These are phyloP conservation scores for Erannis defoliaria DNA, from an alignment of 2,888 invertebrate species.

Conservation along the genomic window DNA sequence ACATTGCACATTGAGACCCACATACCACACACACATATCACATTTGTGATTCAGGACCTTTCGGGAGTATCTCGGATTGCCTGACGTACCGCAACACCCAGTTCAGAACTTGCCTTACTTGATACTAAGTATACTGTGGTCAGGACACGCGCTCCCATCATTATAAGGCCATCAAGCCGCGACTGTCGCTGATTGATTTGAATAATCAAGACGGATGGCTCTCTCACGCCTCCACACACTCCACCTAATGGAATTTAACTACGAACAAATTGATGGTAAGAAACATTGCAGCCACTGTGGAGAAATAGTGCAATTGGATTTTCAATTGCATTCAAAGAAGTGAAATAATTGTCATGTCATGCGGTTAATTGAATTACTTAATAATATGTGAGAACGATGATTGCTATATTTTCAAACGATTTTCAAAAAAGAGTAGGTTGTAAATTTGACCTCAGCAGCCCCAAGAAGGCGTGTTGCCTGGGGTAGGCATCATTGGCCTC, in stretches of 20 bases:
- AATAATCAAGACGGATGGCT: slow-evolving; percentile 65
- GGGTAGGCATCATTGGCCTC: too few species aligned
- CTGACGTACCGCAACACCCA: too few species aligned
- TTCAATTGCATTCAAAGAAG: slow-evolving; percentile 16
- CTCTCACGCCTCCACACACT: slow-evolving; percentile 19
- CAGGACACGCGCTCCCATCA: slow-evolving; percentile 49
- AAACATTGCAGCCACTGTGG: slow-evolving; percentile 21
- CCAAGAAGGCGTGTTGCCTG: too few species aligned
- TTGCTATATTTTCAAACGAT: neutral
- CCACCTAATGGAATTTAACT: slow-evolving; percentile 1
- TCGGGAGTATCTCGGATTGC: too few species aligned
- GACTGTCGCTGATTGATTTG: slow-evolving; percentile 58
- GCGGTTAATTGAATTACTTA: slow-evolving; percentile 1
- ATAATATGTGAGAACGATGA: neutral
- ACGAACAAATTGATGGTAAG: slow-evolving; percentile 11
- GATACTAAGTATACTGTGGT: slow-evolving; percentile 1
- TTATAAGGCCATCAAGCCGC: slow-evolving; percentile 60
- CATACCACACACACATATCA: too few species aligned
- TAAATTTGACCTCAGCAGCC: too few species aligned
- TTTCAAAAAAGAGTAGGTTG: too few species aligned
- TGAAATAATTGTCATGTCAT: neutral
- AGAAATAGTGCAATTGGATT: slow-evolving; percentile 19
- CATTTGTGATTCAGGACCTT: too few species aligned
- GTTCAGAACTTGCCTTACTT: neutral
- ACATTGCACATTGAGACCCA: too few species aligned